These are phyloP conservation scores for Bufotes viridis DNA, from an alignment of 2,797 vertebrate species.

Conservation along the genomic window DNA sequence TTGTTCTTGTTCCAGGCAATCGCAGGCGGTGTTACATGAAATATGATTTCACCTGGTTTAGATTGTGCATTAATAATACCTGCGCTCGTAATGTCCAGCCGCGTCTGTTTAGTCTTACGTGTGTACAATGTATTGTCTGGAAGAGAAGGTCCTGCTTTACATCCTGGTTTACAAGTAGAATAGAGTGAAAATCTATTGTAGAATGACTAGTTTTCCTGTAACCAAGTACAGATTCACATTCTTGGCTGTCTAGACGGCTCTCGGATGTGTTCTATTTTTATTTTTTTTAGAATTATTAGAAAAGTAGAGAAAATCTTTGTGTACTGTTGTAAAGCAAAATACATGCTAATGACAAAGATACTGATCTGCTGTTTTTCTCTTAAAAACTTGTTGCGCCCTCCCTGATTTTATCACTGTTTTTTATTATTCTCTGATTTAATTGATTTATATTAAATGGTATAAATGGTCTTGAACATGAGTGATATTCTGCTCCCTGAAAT, in stretches of 20 bases:
- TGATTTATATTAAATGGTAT: neutral
- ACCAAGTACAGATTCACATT: slow-evolving; percentile 40
- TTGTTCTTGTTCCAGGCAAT: slow-evolving; percentile 20
- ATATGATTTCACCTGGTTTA: slow-evolving; percentile 45
- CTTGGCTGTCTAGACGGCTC: slow-evolving; percentile 48
- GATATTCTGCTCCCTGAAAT: neutral
- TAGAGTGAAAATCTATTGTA: neutral
- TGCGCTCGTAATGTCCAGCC: slow-evolving; percentile 40
- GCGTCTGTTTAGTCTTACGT: slow-evolving; percentile 46
- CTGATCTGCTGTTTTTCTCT: too few relatives aligned
- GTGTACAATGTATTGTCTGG: slow-evolving; percentile 37
- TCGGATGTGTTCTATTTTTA: neutral
- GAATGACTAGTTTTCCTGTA: slow-evolving; percentile 21
- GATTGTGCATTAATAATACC: slow-evolving; percentile 50
- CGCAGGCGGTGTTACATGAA: slow-evolving; percentile 37
- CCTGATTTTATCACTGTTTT: neutral
- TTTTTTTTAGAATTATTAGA: slow-evolving; percentile 14
- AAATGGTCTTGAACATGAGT: neutral
- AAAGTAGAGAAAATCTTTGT: neutral
- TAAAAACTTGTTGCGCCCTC: too few relatives aligned
- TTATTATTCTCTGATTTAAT: neutral
- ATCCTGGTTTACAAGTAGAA: slow-evolving; percentile 26
- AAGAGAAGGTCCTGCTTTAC: slow-evolving; percentile 44
- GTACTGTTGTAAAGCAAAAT: neutral
- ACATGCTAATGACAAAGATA: neutral